These are phyloP conservation scores for Armadillidium nasatum DNA, from an alignment of 1,140 invertebrate genomes.

Conservation along the genomic window DNA sequence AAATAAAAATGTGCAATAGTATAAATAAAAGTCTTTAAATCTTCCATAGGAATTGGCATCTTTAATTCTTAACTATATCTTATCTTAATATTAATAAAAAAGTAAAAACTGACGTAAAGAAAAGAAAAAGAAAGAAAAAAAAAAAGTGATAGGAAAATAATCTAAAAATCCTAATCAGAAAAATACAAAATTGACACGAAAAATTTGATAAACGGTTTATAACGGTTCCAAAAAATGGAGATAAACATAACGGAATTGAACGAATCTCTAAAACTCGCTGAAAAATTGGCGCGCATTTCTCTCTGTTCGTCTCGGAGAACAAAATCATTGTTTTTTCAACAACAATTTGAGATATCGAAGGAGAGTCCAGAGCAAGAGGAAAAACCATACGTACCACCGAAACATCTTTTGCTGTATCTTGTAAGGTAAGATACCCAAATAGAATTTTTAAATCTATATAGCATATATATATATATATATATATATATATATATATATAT, in stretches of 20 bases:
- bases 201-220: not conserved
- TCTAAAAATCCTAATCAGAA: not conserved
- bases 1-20: no score
- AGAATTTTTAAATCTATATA: not conserved
- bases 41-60: no score
- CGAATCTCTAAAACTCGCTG: not conserved
- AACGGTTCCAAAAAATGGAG: not conserved
- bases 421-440: not conserved
- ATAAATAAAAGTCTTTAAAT: no score
- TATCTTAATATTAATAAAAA: not conserved
- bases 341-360: not conserved
- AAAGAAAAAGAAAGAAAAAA: not conserved
- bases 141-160: not conserved
- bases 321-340: not conserved
- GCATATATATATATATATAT: not conserved
- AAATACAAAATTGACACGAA: not conserved
- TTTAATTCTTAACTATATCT: no score
- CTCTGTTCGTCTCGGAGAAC: not conserved
- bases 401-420: not conserved
- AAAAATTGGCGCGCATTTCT: not conserved
- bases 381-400: slow-evolving; percentile 3
- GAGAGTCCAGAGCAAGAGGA: not conserved
- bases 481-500: not conserved
- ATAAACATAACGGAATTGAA: not conserved
- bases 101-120: not conserved